Evolutionary conservation across 2,888 invertebrate genomes (phyloP).

Genomic region (Leucoma salicis): DNA sequence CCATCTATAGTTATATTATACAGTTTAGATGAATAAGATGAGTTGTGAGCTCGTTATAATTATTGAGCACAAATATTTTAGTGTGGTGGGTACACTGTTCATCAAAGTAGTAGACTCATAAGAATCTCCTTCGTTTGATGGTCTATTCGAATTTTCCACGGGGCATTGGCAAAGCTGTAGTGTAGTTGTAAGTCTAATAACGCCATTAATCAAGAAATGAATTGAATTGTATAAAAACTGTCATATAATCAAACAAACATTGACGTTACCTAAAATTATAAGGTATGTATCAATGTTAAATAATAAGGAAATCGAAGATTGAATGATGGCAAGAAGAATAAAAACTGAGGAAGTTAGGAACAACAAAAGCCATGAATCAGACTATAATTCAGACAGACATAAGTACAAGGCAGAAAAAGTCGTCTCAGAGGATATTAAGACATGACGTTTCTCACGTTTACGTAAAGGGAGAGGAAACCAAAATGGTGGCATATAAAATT

Average conservation of each 20-base stretch:
- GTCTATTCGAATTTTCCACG: too few relatives aligned
- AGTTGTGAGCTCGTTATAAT: constrained; percentile 25
- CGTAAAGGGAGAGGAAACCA: constrained; percentile 72
- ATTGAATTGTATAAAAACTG: too few relatives aligned
- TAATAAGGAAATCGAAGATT: constrained; percentile 24
- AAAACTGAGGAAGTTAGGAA: constrained; percentile 24
- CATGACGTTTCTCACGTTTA: constrained; percentile 76
- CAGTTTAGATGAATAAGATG: constrained; percentile 21
- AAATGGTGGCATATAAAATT: constrained; percentile 75
- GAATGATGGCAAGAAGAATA: constrained; percentile 14
- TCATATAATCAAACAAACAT: too few relatives aligned
- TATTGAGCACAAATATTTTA: too few relatives aligned
- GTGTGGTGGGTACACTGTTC: too few relatives aligned
- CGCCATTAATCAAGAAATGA: too few relatives aligned
- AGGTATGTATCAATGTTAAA: background rate
- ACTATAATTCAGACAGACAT: constrained; percentile 34
- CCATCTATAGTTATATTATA: constrained; percentile 20
- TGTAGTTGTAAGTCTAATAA: too few relatives aligned
- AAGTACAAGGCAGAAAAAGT: constrained; percentile 44
- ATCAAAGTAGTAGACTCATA: too few relatives aligned
- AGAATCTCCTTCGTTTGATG: too few relatives aligned
- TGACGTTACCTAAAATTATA: constrained; percentile 21
- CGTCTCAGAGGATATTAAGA: constrained; percentile 65
- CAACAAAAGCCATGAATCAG: constrained; percentile 26
- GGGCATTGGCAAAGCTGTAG: too few relatives aligned